These are phyloP conservation scores for Penaeus indicus DNA, from an alignment of 1,140 invertebrate species.

Conservation along the genomic window DNA sequence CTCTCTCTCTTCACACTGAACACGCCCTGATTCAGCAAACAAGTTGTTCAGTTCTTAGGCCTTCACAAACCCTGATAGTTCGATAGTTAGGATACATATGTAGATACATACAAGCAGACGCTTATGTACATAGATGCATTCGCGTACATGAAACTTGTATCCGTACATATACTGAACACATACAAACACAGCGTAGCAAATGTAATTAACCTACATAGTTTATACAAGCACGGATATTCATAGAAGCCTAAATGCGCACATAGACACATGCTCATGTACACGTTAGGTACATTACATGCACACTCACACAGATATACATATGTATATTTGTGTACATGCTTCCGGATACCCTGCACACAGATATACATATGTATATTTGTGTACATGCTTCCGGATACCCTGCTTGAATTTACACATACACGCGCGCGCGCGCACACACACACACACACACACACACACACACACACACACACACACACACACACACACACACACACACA, in stretches of 20 bases:
- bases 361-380: conserved; percentile 33
- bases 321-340: conserved; percentile 18
- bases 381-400: neutral
- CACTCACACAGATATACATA: conserved; percentile 38
- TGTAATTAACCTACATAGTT: neutral
- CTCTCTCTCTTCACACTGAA: neutral
- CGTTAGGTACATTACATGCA: conserved; percentile 12
- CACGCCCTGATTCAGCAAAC: no score
- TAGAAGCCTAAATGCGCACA: no score
- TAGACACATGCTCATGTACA: neutral
- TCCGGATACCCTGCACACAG: neutral
- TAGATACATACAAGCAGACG: neutral
- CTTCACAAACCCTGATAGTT: no score
- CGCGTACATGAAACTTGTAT: neutral
- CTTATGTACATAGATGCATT: neutral
- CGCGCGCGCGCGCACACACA: no score
- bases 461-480: no score
- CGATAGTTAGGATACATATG: no score
- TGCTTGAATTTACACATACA: no score
- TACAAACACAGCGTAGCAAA: neutral
- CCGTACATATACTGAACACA: no score
- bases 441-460: no score
- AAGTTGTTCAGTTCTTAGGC: no score
- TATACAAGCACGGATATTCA: no score
- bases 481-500: no score